Evolutionary conservation across 2,888 invertebrate species (phyloP).

Genomic region (Nomada goodeniana): DNA sequence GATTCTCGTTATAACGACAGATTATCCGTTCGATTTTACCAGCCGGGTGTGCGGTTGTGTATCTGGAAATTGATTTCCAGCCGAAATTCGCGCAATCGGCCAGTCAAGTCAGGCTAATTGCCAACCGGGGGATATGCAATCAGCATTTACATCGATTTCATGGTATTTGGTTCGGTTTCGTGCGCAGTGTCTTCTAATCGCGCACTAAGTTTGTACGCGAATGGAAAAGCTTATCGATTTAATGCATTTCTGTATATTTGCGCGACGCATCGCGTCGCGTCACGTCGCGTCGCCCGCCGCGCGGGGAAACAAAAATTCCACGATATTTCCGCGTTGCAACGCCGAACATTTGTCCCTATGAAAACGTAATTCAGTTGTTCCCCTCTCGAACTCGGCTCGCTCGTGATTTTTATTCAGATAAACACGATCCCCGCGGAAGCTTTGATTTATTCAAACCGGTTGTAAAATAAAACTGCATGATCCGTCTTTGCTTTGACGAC

Average conservation of each 20-base stretch:
- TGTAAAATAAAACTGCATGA: constrained; percentile 26
- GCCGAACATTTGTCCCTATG: constrained; percentile 5
- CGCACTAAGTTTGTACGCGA: no score
- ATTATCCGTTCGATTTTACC: constrained; percentile 11
- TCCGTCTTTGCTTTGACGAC: constrained; percentile 29
- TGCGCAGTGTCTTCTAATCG: no score
- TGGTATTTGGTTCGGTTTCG: background rate
- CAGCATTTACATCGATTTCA: background rate
- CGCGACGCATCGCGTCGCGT: no score
- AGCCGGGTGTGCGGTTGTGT: background rate
- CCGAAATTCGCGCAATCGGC: background rate
- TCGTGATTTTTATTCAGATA: constrained; percentile 18
- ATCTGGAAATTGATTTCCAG: constrained; percentile 49
- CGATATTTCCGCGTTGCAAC: background rate
- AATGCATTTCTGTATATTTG: no score
- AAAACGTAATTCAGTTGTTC: background rate
- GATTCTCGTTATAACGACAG: constrained; percentile 1
- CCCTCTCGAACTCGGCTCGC: no score
- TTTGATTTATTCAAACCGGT: constrained; percentile 16
- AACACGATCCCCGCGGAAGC: background rate
- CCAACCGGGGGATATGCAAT: constrained; percentile 26
- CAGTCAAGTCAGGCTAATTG: constrained; percentile 34
- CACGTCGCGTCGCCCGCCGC: no score
- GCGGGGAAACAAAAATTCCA: background rate
- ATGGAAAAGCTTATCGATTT: no score